A percentile compares a stretch with the other conserved stretches of the same genome.
phyloP scores from a whole-genome alignment of 2,888 invertebrate genomes.

The Ashinkailepas kermadecensis region DNA sequence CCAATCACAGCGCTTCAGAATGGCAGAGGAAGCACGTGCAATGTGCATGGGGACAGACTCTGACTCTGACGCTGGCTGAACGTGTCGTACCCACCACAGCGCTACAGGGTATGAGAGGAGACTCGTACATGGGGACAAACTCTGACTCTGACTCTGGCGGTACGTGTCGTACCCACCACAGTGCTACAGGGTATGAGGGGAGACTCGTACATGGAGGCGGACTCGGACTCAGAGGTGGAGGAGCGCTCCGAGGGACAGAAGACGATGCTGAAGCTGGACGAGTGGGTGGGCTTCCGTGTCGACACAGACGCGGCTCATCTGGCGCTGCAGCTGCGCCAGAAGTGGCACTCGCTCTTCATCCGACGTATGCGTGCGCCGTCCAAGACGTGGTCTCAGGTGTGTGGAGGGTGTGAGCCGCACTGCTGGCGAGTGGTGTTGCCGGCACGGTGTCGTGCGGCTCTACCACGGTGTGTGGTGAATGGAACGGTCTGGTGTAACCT shows the following conservation, averaged over 20 bases:
- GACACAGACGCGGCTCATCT: constrained; percentile 59
- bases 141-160: no score
- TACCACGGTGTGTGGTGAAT: no score
- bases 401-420: neutral
- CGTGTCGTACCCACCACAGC: no score
- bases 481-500: no score
- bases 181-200: neutral
- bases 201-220: constrained; percentile 33
- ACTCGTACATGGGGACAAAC: no score
- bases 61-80: no score
- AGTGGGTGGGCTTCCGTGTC: constrained; percentile 64
- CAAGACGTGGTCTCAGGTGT: constrained; percentile 45
- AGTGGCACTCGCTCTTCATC: constrained; percentile 61
- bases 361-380: constrained; percentile 45
- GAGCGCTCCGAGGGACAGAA: constrained; percentile 44
- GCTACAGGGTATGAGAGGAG: no score
- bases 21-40: no score
- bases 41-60: no score
- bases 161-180: neutral
- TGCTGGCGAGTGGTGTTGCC: no score
- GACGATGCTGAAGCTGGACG: constrained; percentile 56
- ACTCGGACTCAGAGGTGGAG: constrained; percentile 36
- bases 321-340: constrained; percentile 60
- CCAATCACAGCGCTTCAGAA: no score
- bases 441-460: no score